Evolutionary conservation across 2,888 invertebrate genomes (phyloP), one percentile per base, ranked within the genome.

Genomic region (Crepidodera aurea): DNA sequence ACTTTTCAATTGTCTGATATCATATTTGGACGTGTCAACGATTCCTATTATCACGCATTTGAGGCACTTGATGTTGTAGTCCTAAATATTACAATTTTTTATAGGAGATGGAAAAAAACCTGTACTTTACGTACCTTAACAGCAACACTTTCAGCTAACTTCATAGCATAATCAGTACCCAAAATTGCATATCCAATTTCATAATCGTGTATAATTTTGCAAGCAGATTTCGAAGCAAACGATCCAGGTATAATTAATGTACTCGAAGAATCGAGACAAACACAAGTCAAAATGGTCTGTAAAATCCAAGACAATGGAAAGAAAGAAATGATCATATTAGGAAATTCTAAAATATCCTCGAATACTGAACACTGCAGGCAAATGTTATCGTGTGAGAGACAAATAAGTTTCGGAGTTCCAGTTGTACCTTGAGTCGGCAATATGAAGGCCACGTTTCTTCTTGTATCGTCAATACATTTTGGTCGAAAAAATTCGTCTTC

Each of bases 151-250:
- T 68, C 69, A 2, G 68, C 65, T n/a, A 79, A 50, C 27, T 69
- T 72, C 42, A 74, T 55, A 0, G 77, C 75, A 16, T 71, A 67
- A 18, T 75, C 71, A 0, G 77, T 75, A 4, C 74, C 71, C 6
- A 78, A 60, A 32, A 78, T 66, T 1, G 72, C 72, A 29, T 66
- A 55, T 44, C 77, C 77, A 18, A 79, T 72, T 7, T 71, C 64
- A 54, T 77, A 70, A 65, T 79, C 78, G 32, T 78, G 76, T 3
- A 78, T 75, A 22, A 76, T 61, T 44, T 75, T 76, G 55, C 77
- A 78, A 10, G 75, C 74, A 10, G 55, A 62, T 40, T 77, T 65
- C 56, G 77, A 77, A 1, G 68, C 69, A 29, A 77, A 77, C 13
- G 60, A 48, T 0, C 68, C 71, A 0, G 75, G 69, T 19, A 76